Conservation (phyloP, 2,888 invertebrate genomes). For the Piscicola geometra region DNA sequence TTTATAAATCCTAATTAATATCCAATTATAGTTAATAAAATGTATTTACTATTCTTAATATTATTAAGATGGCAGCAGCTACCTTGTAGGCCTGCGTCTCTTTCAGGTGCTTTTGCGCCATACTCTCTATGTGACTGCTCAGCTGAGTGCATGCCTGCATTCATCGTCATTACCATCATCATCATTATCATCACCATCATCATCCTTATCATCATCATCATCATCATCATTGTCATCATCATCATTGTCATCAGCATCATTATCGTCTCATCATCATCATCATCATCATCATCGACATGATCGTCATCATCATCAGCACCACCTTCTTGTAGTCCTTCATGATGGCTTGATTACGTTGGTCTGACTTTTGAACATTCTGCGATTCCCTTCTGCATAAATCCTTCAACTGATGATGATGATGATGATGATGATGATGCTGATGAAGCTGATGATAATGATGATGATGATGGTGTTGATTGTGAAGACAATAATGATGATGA, state of each 20-base stretch:
- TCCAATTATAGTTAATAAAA: no score
- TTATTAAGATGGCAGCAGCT: no score
- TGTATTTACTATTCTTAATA: no score
- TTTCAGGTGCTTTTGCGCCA: no score
- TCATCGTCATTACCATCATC: not conserved
- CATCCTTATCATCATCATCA: no score
- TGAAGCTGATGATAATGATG: not conserved
- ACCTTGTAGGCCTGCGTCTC: no score
- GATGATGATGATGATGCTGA: not conserved
- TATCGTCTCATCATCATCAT: not conserved
- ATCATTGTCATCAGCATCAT: constrained; percentile 7
- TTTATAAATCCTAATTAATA: no score
- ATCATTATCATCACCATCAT: not conserved
- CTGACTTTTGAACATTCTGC: constrained; percentile 54
- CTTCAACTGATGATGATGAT: constrained; percentile 53
- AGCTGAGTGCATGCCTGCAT: no score
- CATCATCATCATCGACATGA: not conserved
- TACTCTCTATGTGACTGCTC: no score
- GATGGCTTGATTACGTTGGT: constrained; percentile 67
- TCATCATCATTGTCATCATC: not conserved
- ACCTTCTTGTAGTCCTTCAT: constrained; percentile 85
- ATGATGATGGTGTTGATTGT: no score
- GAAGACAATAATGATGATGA: no score
- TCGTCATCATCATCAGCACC: constrained; percentile 36
- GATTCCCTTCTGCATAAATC: constrained; percentile 73